Evolutionary conservation across 2,113 vertebrate species (phyloP), one percentile per base, ranked within the genome.

Genomic region (Oncorhynchus nerka): DNA sequence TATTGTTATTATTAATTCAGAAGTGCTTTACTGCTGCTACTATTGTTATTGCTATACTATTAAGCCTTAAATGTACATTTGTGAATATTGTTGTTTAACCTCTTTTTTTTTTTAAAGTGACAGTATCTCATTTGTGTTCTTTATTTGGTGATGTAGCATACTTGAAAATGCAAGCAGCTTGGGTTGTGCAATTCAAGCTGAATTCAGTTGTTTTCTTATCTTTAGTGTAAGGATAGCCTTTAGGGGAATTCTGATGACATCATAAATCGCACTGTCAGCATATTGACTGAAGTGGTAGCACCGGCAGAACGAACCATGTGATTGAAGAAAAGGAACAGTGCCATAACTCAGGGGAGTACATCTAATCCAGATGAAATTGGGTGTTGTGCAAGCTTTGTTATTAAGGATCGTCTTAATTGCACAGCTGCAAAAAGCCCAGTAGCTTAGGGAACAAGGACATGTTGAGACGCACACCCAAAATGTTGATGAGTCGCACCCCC

Each of bases 11-110:
- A 62, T 62, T 89, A 84, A 92, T 91, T 93, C 92, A 92, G 92
- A 94, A 94, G 93, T 93, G 93, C 92, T 94, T 93, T 89, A 92
- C 92, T 94, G 93, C 93, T 94, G 93, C 93, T 94, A 92, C 87
- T 89, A 86, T 93, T 92, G 89, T 93, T 92, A 92, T 90, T 93
- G 93, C 92, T 93, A 90, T 93, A 94, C 89, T 86, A 92, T 90
- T 93, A 93, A 92, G 93, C 93, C 93, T 94, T 94, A 93, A 94
- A 85, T 94, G 93, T 93, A 92, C 84, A 93, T 93, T 92, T 93
- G 93, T 93, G 89, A 93, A 93, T 93, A 93, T 82, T 92, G 9
- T 45, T 45, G 89, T 91, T 87, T 85, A 87, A 90, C 79, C 74
- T 62, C 51, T 0, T 45, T 16, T 16, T 89, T 45, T 55, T 55